Evolutionary conservation across 2,797 vertebrate species (phyloP), one percentile per base, ranked within the genome.

Genomic region (Microtus obscurus): DNA sequence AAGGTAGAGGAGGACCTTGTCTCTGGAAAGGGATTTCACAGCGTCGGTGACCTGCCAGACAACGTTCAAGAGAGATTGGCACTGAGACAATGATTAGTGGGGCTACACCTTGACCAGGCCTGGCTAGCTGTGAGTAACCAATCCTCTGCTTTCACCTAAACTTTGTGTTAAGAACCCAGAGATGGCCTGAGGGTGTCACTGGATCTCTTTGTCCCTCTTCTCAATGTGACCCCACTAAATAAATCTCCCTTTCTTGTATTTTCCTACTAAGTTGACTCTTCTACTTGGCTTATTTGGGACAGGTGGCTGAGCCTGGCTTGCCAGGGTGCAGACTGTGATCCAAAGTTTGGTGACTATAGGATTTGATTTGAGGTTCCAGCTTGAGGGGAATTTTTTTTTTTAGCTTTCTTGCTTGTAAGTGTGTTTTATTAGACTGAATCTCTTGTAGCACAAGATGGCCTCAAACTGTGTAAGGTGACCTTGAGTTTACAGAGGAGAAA

Each of bases 351-450:
- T 37, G 37, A 37, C 34, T 71, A 19, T 37, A 40, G 17, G 63
- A 81, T n/a, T 74, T 6, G 0, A 34, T 59, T 89, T 92, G 78
- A 56, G 59, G 71, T 61, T 90, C 91, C 77, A 76, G 92, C 56
- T 89, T 19, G 29, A 83, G 61, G 77, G 27, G n/a, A 17, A 59
- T n/a, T 90, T 93, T 93, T 67, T 45, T 86, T 67, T 45, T 86
- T 37, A 69, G 81, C 61, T 48, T 71, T 51, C 51, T 53, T 87
- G 51, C 51, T 87, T 56, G n/a, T 40, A 56, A 51, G 25, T 37
- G 56, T 74, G n/a, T 87, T 73, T 56, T 73, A 56, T 31, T 40
- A 87, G n/a, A 73, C n/a, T 40, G 34, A n/a, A 34, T 53, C 45
- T 37, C 65, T 1, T 29, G 65, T 53, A 71, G 51, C n/a, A 16